phyloP scores from a whole-genome alignment of 2,888 invertebrate genomes.

The Drosophila tanythrix region DNA sequence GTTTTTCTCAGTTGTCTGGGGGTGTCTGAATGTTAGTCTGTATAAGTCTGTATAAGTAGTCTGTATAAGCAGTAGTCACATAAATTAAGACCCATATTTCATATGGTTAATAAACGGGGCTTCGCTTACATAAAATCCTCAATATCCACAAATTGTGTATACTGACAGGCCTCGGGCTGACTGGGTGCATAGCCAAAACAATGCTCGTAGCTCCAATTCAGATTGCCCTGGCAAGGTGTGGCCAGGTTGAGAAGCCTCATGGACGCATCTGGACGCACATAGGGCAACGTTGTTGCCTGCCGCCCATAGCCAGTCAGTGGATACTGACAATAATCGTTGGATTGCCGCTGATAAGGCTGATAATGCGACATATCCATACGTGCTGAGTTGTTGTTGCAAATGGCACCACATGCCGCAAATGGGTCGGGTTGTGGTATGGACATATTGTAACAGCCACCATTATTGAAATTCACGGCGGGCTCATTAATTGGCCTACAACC shows the following conservation, averaged over 20 bases:
- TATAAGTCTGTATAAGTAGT: background rate
- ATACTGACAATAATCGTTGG: constrained; percentile 24
- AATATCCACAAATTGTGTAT: constrained; percentile 88
- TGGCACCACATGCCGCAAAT: background rate
- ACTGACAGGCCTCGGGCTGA: constrained; percentile 87
- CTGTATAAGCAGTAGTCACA: background rate
- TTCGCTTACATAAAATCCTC: constrained; percentile 91
- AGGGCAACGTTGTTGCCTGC: constrained; percentile 8
- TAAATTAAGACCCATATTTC: background rate
- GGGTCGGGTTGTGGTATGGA: background rate
- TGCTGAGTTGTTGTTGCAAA: constrained; percentile 20
- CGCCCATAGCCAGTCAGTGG: constrained; percentile 11
- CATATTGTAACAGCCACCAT: constrained; percentile 52
- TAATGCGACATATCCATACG: constrained; percentile 40
- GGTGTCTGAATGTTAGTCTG: background rate
- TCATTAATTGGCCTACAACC: constrained; percentile 57
- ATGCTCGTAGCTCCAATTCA: constrained; percentile 88
- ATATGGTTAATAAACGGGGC: background rate
- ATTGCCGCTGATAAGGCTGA: constrained; percentile 66
- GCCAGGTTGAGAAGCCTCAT: constrained; percentile 41
- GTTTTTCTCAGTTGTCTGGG: background rate
- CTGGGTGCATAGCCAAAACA: constrained; percentile 88
- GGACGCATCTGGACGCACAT: constrained; percentile 18
- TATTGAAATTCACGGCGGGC: constrained; percentile 67
- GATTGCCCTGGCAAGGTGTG: constrained; percentile 86